Conservation (phyloP, 2,113 vertebrate genomes). For the Dissostichus mawsoni region DNA sequence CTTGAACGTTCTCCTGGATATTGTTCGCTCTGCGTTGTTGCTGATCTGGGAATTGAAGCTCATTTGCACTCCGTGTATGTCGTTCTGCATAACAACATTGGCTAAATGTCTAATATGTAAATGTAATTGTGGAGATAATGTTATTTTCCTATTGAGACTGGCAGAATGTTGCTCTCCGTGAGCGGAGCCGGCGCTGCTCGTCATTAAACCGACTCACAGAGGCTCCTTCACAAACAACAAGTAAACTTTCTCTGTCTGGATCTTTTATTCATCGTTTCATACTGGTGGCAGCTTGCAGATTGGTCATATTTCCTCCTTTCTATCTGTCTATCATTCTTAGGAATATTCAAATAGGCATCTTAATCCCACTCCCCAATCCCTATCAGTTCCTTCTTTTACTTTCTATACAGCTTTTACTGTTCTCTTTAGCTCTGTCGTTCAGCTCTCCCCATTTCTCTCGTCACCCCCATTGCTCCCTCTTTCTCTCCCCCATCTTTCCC, state of each 20-base stretch:
- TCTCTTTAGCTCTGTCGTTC: constrained; percentile 33
- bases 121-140: constrained; percentile 53
- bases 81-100: constrained; percentile 50
- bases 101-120: constrained; percentile 57
- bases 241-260: constrained; percentile 41
- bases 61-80: constrained; percentile 45
- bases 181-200: constrained; percentile 17
- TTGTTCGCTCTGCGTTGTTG: constrained; percentile 18
- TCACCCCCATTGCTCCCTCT: constrained; percentile 19
- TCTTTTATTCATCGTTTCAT: constrained; percentile 18
- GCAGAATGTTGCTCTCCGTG: constrained; percentile 16
- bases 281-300: constrained; percentile 12
- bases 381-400: constrained; percentile 17
- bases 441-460: constrained; percentile 30
- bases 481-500: constrained; percentile 39
- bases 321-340: constrained; percentile 25
- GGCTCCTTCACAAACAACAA: constrained; percentile 12
- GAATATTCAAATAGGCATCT: constrained; percentile 51
- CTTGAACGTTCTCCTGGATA: constrained; percentile 21
- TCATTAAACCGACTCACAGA: constrained; percentile 40
- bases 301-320: constrained; percentile 24
- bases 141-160: constrained; percentile 50
- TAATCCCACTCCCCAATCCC: constrained; percentile 46
- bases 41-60: constrained; percentile 53
- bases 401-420: constrained; percentile 2